phyloP scores from a whole-genome alignment of 2,888 invertebrate genomes.

The Lomographa bimaculata region DNA sequence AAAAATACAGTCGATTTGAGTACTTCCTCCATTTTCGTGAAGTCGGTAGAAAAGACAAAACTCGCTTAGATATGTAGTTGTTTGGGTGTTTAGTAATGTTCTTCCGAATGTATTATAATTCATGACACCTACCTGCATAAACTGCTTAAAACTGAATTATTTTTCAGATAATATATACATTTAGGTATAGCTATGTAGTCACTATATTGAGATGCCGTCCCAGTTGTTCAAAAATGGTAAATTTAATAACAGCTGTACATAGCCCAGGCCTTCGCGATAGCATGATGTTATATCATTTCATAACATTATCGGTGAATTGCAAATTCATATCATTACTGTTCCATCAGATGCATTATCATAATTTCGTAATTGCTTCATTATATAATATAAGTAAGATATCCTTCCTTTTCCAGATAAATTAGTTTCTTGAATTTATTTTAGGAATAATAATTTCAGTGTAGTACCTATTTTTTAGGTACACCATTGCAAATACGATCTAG shows the following conservation, averaged over 20 bases:
- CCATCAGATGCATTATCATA: slow-evolving; percentile 14
- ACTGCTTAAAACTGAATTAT: too few relatives aligned
- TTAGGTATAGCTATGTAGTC: too few relatives aligned
- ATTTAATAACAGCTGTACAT: slow-evolving; percentile 4
- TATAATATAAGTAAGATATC: slow-evolving; percentile 13
- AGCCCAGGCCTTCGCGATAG: slow-evolving; percentile 3
- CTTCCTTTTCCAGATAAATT: slow-evolving; percentile 14
- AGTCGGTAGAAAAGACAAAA: too few relatives aligned
- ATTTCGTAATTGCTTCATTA: slow-evolving; percentile 23
- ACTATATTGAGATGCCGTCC: slow-evolving; percentile 14
- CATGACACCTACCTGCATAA: too few relatives aligned
- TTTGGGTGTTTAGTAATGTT: too few relatives aligned
- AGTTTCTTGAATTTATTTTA: slow-evolving; percentile 14
- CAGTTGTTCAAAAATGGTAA: slow-evolving; percentile 16
- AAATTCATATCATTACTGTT: slow-evolving; percentile 15
- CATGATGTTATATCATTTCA: slow-evolving; percentile 1
- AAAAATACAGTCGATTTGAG: too few relatives aligned
- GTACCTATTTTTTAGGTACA: too few relatives aligned
- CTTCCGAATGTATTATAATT: too few relatives aligned
- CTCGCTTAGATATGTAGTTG: too few relatives aligned
- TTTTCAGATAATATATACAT: too few relatives aligned
- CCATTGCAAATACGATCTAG: too few relatives aligned
- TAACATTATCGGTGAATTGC: slow-evolving; percentile 7
- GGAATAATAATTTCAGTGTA: slow-evolving; percentile 14
- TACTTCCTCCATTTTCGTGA: too few relatives aligned